These are phyloP conservation scores for Buceros bicornis DNA, from an alignment of 2,797 vertebrate genomes.

Conservation along the genomic window DNA sequence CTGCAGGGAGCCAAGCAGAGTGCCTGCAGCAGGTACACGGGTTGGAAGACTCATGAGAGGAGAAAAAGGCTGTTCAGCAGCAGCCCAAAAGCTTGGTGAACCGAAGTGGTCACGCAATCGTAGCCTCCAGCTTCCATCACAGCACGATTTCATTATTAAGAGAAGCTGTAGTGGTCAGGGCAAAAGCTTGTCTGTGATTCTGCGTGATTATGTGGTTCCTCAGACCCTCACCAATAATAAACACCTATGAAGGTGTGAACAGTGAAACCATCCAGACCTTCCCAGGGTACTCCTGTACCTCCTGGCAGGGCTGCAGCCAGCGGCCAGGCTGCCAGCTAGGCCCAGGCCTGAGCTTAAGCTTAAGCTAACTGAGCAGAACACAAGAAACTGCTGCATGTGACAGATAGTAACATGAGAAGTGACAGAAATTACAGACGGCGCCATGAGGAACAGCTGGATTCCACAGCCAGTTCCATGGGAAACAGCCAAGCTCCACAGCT, in stretches of 20 bases:
- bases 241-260: background rate
- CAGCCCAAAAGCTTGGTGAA: background rate
- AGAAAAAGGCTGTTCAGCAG: background rate
- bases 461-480: background rate
- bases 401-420: background rate
- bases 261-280: background rate
- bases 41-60: background rate
- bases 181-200: background rate
- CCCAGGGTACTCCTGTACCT: background rate
- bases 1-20: background rate
- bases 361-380: background rate
- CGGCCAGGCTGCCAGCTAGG: background rate
- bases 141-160: background rate
- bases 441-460: background rate
- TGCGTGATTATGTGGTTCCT: background rate
- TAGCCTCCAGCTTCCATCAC: background rate
- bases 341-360: background rate
- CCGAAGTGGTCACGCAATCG: background rate
- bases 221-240: background rate
- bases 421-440: fast-evolving
- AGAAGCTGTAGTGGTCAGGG: background rate
- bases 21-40: background rate
- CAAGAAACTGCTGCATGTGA: background rate
- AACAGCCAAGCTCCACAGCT: background rate
- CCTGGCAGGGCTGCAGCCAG: background rate